phyloP scores from a whole-genome alignment of 2,888 invertebrate genomes.

The Morpho helenor region DNA sequence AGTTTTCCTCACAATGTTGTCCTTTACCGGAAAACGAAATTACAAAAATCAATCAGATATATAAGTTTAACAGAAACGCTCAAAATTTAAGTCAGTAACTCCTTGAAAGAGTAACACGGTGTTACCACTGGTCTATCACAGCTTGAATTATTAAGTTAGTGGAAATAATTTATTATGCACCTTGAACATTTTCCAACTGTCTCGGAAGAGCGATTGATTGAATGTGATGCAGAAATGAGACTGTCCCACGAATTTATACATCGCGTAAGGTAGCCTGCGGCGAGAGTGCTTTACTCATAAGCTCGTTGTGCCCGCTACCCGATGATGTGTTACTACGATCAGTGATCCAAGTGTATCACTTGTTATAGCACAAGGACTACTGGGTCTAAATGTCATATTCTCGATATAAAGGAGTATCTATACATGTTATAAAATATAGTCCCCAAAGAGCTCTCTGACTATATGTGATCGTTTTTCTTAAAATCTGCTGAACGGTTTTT shows the following conservation, averaged over 20 bases:
- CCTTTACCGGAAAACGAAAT: too few relatives aligned
- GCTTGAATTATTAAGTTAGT: too few relatives aligned
- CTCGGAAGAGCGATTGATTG: constrained; percentile 29
- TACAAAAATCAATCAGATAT: too few relatives aligned
- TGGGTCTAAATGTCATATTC: constrained; percentile 31
- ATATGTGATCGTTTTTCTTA: too few relatives aligned
- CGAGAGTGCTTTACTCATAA: constrained; percentile 12
- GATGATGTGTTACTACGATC: constrained; percentile 35
- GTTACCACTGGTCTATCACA: too few relatives aligned
- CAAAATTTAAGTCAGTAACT: too few relatives aligned
- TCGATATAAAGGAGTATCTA: neutral
- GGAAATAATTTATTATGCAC: neutral
- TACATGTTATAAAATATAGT: too few relatives aligned
- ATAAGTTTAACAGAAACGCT: too few relatives aligned
- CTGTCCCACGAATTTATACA: constrained; percentile 34
- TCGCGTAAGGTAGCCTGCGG: constrained; percentile 28
- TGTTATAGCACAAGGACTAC: constrained; percentile 43
- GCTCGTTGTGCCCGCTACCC: constrained; percentile 4
- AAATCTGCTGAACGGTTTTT: too few relatives aligned
- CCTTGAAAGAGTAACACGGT: too few relatives aligned
- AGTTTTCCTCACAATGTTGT: too few relatives aligned
- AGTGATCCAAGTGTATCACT: constrained; percentile 37
- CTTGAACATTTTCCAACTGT: constrained; percentile 24
- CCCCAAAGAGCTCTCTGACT: too few relatives aligned
- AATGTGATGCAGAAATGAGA: constrained; percentile 27